phyloP scores from a whole-genome alignment of 1,140 invertebrate species.

The Drosophila micromelanica region DNA sequence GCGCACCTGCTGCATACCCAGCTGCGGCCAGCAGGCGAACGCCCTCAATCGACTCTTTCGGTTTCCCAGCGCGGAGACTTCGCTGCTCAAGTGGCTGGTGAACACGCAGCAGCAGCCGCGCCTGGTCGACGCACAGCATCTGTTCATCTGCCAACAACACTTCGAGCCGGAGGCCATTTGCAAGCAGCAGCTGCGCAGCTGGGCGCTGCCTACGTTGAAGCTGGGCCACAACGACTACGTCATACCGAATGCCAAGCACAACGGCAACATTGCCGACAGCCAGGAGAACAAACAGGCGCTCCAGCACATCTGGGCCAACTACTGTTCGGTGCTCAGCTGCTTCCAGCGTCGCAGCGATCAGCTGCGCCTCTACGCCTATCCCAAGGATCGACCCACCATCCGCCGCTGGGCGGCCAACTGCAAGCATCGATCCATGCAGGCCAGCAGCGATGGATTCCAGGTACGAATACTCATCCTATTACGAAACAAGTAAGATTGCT shows the following conservation, averaged over 20 bases:
- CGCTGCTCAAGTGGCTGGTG: conserved; percentile 65
- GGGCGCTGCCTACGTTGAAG: conserved; percentile 71
- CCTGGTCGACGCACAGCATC: conserved; percentile 48
- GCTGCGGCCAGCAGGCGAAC: conserved; percentile 46
- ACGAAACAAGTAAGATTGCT: too few relatives aligned
- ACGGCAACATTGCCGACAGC: conserved; percentile 59
- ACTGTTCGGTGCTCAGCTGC: conserved; percentile 66
- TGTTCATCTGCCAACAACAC: conserved; percentile 68
- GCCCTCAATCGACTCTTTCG: conserved; percentile 51
- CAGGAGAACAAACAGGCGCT: conserved; percentile 45
- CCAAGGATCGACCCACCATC: conserved; percentile 50
- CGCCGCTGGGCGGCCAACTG: conserved; percentile 71
- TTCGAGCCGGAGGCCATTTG: conserved; percentile 72
- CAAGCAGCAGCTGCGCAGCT: conserved; percentile 62
- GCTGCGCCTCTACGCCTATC: conserved; percentile 59
- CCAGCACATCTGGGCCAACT: conserved; percentile 64
- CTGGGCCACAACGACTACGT: conserved; percentile 64
- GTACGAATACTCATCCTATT: not conserved
- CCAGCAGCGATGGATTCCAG: conserved; percentile 65
- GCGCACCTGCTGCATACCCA: conserved; percentile 63
- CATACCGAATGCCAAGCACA: conserved; percentile 64
- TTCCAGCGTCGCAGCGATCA: conserved; percentile 49
- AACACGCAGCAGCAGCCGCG: conserved; percentile 63
- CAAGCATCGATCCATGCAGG: conserved; percentile 70
- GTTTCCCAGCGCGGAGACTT: conserved; percentile 56